Evolutionary conservation across 2,888 invertebrate species (phyloP).

Genomic region (Agriopis leucophaearia): DNA sequence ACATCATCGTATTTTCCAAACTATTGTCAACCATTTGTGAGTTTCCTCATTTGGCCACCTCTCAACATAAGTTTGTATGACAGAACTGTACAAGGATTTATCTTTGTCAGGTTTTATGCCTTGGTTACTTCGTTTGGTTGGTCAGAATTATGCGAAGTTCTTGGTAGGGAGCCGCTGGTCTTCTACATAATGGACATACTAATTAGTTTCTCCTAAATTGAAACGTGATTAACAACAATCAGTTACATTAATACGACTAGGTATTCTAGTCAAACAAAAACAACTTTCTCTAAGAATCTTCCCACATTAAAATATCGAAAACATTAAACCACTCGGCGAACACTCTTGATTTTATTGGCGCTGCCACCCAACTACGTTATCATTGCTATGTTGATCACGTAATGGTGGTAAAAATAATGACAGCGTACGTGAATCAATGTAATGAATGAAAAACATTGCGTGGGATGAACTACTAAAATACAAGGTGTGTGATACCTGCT

Average conservation of each 20-base stretch:
- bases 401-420: constrained; percentile 21
- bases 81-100: not conserved
- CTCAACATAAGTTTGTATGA: no score
- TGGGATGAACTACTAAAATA: not conserved
- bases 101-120: not conserved
- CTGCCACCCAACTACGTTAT: constrained; percentile 13
- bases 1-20: not conserved
- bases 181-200: not conserved
- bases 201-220: not conserved
- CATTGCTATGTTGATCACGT: constrained; percentile 28
- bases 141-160: not conserved
- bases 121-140: not conserved
- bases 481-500: not conserved
- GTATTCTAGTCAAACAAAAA: not conserved
- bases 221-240: not conserved
- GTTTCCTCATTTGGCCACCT: no score
- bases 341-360: constrained; percentile 11
- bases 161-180: not conserved
- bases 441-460: constrained; percentile 16
- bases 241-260: not conserved
- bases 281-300: constrained; percentile 3
- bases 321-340: constrained; percentile 15
- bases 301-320: not conserved
- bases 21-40: no score
- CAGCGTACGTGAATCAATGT: constrained; percentile 13